phyloP scores from a whole-genome alignment of 2,113 vertebrate species.

The Chaenocephalus aceratus region DNA sequence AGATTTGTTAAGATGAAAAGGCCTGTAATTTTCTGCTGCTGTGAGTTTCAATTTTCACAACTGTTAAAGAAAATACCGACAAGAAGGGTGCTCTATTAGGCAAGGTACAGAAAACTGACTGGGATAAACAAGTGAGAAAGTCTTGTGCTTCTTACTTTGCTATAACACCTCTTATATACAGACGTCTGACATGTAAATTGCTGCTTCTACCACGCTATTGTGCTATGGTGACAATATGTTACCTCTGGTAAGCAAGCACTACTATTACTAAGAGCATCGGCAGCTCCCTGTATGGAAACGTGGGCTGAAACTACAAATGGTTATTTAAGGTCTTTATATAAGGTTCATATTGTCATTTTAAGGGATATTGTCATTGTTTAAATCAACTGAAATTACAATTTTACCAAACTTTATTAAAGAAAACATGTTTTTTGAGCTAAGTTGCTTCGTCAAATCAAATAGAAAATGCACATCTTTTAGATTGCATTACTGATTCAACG shows the following conservation, averaged over 20 bases:
- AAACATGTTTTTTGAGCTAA: neutral
- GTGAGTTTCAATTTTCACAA: constrained; percentile 57
- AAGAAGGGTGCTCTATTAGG: constrained; percentile 30
- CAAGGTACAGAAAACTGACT: constrained; percentile 23
- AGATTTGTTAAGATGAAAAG: constrained; percentile 62
- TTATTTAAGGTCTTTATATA: constrained; percentile 3
- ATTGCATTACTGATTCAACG: neutral
- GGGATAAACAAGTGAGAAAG: constrained; percentile 16
- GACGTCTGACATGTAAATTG: constrained; percentile 71
- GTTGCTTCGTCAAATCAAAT: neutral
- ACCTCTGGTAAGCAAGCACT: constrained; percentile 57
- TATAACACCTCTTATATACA: constrained; percentile 46
- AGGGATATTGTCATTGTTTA: neutral
- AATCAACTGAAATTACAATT: neutral
- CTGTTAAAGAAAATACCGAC: constrained; percentile 40
- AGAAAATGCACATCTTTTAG: neutral
- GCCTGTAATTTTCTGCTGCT: constrained; percentile 54
- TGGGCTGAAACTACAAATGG: constrained; percentile 36
- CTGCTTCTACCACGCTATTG: constrained; percentile 52
- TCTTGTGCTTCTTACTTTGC: constrained; percentile 22
- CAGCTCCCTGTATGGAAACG: constrained; percentile 14
- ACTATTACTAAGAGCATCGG: constrained; percentile 52
- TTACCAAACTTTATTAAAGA: neutral
- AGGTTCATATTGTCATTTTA: neutral
- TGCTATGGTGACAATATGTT: constrained; percentile 49